Percentiles rank a stretch among this genome's conserved stretches.
Evolutionary conservation across 2,113 vertebrate genomes (phyloP).

Genomic region (Onychostoma macrolepis): DNA sequence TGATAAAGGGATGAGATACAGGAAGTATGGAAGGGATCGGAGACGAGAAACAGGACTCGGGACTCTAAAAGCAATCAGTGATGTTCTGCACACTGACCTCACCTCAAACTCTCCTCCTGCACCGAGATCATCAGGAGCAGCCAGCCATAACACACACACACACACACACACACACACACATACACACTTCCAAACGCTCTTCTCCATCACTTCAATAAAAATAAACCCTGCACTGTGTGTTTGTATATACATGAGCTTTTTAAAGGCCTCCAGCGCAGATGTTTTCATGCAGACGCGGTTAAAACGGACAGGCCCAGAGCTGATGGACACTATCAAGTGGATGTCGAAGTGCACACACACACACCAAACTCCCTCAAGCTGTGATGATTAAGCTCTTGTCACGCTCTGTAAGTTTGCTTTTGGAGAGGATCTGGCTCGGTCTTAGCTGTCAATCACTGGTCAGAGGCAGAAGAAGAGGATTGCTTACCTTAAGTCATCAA

Average conservation of each 20-base stretch:
- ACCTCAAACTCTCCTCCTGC: conserved; percentile 81
- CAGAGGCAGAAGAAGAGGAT: conserved; percentile 43
- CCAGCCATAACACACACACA: conserved; percentile 81
- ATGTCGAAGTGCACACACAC: conserved; percentile 19
- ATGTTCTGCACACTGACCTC: conserved; percentile 89
- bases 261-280: background rate
- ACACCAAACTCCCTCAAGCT: conserved; percentile 45
- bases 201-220: background rate
- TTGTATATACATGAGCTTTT: conserved; percentile 10
- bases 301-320: background rate
- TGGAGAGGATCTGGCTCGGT: conserved; percentile 68
- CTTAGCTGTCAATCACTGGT: conserved; percentile 49
- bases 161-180: conserved; percentile 18
- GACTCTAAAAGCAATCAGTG: conserved; percentile 87
- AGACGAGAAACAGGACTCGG: conserved; percentile 79
- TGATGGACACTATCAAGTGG: conserved; percentile 7
- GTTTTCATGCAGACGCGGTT: background rate
- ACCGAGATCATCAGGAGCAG: conserved; percentile 87
- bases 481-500: conserved; percentile 93
- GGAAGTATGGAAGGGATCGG: conserved; percentile 60
- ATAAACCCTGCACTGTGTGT: background rate
- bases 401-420: conserved; percentile 74
- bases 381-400: conserved; percentile 74
- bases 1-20: conserved; percentile 54
- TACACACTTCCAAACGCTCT: background rate